These are phyloP conservation scores for Stigmatopora nigra DNA, from an alignment of 2,113 vertebrate species.

Conservation along the genomic window DNA sequence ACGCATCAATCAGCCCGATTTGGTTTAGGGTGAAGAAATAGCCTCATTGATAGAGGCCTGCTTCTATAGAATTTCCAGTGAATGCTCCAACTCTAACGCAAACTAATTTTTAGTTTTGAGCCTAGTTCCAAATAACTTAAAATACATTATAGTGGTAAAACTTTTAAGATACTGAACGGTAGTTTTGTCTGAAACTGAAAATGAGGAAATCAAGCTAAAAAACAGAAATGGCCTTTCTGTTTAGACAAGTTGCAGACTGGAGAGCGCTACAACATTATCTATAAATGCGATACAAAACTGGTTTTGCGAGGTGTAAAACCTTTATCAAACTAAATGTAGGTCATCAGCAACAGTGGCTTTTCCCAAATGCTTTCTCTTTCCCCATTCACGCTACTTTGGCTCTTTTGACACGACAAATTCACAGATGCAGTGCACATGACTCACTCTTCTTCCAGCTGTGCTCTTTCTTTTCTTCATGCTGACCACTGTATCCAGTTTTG, in stretches of 20 bases:
- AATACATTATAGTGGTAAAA: no score
- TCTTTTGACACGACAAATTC: conserved; percentile 15
- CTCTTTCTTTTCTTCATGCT: conserved; percentile 10
- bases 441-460: conserved; percentile 31
- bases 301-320: conserved; percentile 24
- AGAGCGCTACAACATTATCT: background rate
- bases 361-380: conserved; percentile 15
- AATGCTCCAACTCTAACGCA: no score
- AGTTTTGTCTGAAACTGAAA: no score
- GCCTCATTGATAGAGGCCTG: no score
- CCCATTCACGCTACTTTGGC: conserved; percentile 14
- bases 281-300: conserved; percentile 1
- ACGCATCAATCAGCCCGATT: no score
- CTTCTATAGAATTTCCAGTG: no score
- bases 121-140: no score
- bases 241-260: background rate
- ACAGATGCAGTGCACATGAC: conserved; percentile 17
- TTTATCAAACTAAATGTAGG: conserved; percentile 15
- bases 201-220: no score
- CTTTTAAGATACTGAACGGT: no score
- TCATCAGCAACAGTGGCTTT: conserved; percentile 27
- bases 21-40: no score
- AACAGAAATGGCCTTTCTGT: no score
- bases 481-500: conserved; percentile 26
- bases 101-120: no score